Base-by-base conservation (phyloP, 2,113 vertebrate genomes). In the Leucosticte australis region DNA sequence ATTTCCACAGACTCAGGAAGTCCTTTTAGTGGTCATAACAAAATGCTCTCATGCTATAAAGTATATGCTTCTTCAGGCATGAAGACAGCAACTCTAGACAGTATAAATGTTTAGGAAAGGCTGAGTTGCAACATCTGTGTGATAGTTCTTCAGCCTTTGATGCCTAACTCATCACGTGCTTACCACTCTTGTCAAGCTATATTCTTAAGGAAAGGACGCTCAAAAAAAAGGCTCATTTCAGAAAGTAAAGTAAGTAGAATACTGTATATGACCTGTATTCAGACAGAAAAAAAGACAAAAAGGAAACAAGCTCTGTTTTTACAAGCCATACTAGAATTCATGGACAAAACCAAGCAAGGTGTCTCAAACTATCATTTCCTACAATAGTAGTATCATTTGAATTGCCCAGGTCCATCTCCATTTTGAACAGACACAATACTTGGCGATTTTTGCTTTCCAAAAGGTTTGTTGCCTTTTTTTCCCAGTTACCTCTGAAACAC, bases 101-200 rank as follows among this genome's bases (percentile, higher is more conserved):
- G 26, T 42, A 83, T 12, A 76, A 5, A 26, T 4, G 50, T 13
- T 10, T 57, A 57, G 27, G 20, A 68, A 57, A 76, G 47, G 26
- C 33, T 46, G 60, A 24, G 15, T n/a, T 23, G 37, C 27, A 62
- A 56, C 2, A 5, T 2, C 8, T 1, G 0, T 1, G 6, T n/a
- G 15, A 41, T 13, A 24, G 30, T 18, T 70, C 65, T 82, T 79
- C 60, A 46, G 35, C 28, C n/a, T 77, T 35, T 71, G 39, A 49
- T 7, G 3, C 3, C 27, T 65, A 89, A 90, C 18, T 46, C 9
- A 13, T 39, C 27, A 33, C 10, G 8, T 24, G 39, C 19, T 86
- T 44, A 49, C 16, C 15, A n/a, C 30, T 39, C 49, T 47, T 47
- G 37, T 46, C 39, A 65, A 30, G 27, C 27, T 50, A 14, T 24